Percentiles rank a stretch among this genome's conserved stretches.
Conservation (phyloP, 2,113 vertebrate species). For the Triplophysa tibetana region DNA sequence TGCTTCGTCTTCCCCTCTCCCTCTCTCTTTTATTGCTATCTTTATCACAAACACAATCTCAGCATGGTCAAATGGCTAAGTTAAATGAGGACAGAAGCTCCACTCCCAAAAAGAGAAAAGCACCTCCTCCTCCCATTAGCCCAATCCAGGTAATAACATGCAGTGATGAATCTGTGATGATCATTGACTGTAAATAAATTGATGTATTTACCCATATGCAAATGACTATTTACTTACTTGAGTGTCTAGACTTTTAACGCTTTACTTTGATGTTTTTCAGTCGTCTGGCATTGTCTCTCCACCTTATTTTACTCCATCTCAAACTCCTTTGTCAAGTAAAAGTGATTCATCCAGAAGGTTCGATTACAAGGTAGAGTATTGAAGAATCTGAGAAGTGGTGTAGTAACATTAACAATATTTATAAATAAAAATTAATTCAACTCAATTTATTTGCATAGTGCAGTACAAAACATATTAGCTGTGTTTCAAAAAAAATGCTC, state of each 20-base stretch:
- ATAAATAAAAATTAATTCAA: not conserved
- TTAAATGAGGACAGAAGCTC: slow-evolving; percentile 95
- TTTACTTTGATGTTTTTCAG: slow-evolving; percentile 54
- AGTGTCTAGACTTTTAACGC: not conserved
- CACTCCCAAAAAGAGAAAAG: slow-evolving; percentile 99
- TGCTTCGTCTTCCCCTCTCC: slow-evolving; percentile 42
- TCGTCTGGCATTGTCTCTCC: slow-evolving; percentile 73
- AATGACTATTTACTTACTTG: not conserved
- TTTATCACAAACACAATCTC: slow-evolving; percentile 82
- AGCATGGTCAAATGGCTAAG: slow-evolving; percentile 97
- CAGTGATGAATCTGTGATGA: slow-evolving; percentile 29
- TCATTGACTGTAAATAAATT: too few relatives aligned
- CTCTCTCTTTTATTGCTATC: slow-evolving; percentile 71
- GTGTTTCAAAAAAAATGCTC: too few relatives aligned
- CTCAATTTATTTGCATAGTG: not conserved
- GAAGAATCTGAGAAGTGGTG: not conserved
- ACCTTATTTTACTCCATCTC: slow-evolving; percentile 69
- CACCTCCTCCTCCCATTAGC: slow-evolving; percentile 96
- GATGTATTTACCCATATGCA: not conserved
- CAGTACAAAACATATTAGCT: not conserved
- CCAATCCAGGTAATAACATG: slow-evolving; percentile 88
- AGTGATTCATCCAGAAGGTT: slow-evolving; percentile 71
- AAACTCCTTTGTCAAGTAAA: slow-evolving; percentile 78
- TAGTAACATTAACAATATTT: not conserved
- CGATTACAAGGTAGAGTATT: slow-evolving; percentile 53